Evolutionary conservation across 2,888 invertebrate species (phyloP).

Genomic region (Tyria jacobaeae): DNA sequence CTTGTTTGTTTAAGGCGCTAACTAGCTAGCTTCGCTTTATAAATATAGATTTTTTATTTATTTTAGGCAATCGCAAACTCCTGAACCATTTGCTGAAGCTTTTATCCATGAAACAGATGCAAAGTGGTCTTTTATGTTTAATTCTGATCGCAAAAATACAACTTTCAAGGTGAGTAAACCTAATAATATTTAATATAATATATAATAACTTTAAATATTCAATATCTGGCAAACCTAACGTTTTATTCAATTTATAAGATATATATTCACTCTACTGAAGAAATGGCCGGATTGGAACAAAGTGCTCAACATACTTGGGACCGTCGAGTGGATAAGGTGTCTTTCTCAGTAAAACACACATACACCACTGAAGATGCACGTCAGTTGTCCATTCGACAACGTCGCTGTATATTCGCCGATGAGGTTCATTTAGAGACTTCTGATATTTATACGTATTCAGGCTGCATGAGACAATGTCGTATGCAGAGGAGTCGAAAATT

Average conservation of each 20-base stretch:
- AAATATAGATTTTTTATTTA: too few relatives aligned
- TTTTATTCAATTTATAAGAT: constrained; percentile 65
- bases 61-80: constrained; percentile 74
- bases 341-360: constrained; percentile 91
- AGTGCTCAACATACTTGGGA: constrained; percentile 91
- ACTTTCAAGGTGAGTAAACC: constrained; percentile 73
- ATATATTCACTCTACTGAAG: constrained; percentile 89
- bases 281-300: constrained; percentile 89
- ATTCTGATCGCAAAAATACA: constrained; percentile 79
- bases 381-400: constrained; percentile 88
- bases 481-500: constrained; percentile 88
- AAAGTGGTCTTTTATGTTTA: constrained; percentile 88
- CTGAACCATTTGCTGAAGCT: constrained; percentile 78
- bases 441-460: constrained; percentile 89
- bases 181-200: background rate
- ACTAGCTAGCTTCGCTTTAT: too few relatives aligned
- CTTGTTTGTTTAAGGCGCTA: too few relatives aligned
- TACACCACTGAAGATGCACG: constrained; percentile 92
- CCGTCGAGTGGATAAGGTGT: constrained; percentile 86
- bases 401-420: constrained; percentile 90
- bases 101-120: constrained; percentile 89
- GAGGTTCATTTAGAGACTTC: constrained; percentile 88
- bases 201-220: too few relatives aligned
- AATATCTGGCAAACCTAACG: too few relatives aligned
- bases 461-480: constrained; percentile 91